Evolutionary conservation across 2,888 invertebrate species (phyloP), one percentile per base, ranked within the genome.

Genomic region (Tricholauxania praeusta): DNA sequence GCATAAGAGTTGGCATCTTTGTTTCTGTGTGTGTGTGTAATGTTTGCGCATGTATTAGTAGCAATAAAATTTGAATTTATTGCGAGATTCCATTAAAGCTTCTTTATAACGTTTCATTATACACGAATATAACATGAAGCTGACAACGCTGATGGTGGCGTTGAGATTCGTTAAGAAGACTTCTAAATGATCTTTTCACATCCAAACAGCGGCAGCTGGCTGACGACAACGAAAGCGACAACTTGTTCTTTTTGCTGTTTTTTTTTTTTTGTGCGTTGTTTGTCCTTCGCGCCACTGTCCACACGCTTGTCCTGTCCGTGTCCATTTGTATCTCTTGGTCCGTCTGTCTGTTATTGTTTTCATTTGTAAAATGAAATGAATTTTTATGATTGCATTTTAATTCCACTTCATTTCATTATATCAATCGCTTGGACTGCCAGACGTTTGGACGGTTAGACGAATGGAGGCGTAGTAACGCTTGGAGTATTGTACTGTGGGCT

Each of bases 71-170:
- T 80, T 79, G 80, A 85, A 85, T 85, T 85, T 85, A 85, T 85
- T 85, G 83, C 85, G 80, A 82, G 84, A 84, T 83, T 85, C 85
- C 85, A 85, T 85, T 85, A 85, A 85, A 84, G 81, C 81, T 82
- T 81, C 83, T 82, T 82, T 80, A 77, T 81, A 80, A 80, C 82
- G 80, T 76, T 57, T 72, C 72, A 66, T 65, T 14, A 17, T 39
- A 71, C 51, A 70, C 52, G 60, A 67, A 66, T 70, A 72, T 53
- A 72, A 65, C 49, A 63, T n/a, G 67, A 52, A n/a, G 17, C 15
- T 15, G 53, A 47, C 19, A 51, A 32, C 15, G 49, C 57, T 62
- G 49, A 47, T 52, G 67, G 59, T 69, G 17, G 47, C 55, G 71
- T 19, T 55, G 71, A 19, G 52, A 65, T 52, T 53, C 14, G 51